A percentile compares a stretch with the other conserved stretches of the same genome.
Evolutionary conservation across 1,140 invertebrate species (phyloP).

Genomic region (Lerema accius): DNA sequence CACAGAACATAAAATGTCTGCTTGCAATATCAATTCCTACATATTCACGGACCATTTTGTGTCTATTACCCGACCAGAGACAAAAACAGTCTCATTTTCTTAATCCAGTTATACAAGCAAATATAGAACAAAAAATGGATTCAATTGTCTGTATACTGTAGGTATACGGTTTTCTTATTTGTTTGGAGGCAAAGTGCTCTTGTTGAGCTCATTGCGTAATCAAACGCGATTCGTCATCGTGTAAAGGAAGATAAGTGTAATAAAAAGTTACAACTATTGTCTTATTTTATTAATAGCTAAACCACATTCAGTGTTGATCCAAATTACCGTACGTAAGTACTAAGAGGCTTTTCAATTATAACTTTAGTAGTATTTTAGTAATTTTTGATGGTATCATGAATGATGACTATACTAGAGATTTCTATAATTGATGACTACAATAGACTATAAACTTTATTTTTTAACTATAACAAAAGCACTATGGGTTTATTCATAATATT

Average conservation of each 20-base stretch:
- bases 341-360: no score
- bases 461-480: no score
- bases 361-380: no score
- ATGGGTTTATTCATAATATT: no score
- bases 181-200: constrained; percentile 9
- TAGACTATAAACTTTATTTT: no score
- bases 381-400: no score
- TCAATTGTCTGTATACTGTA: constrained; percentile 30
- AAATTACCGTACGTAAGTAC: no score
- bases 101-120: constrained; percentile 25
- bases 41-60: constrained; percentile 22
- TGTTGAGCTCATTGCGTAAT: constrained; percentile 19
- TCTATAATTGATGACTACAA: no score
- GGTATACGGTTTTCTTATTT: constrained; percentile 23
- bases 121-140: constrained; percentile 21
- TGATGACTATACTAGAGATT: no score
- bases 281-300: no score
- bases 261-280: neutral
- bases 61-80: constrained; percentile 18
- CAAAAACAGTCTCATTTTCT: constrained; percentile 32
- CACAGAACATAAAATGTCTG: neutral
- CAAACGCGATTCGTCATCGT: constrained; percentile 15
- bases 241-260: neutral
- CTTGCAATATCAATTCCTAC: constrained; percentile 4
- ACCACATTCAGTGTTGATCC: no score